Conservation (phyloP, 2,888 invertebrate species). For the Harpagoxenus sublaevis region DNA sequence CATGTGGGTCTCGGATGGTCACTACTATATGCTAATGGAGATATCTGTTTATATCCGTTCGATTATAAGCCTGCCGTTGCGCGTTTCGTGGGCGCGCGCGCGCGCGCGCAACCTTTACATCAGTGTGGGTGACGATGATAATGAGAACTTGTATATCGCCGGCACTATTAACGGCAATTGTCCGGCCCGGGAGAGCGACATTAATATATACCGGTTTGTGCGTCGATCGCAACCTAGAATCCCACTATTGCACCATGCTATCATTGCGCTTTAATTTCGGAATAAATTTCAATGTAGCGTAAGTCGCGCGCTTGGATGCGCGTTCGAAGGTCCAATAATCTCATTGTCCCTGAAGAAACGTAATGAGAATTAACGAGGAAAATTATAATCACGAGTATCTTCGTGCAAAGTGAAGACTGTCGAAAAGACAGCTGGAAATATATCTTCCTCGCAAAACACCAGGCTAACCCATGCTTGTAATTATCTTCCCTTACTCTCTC, state of each 20-base stretch:
- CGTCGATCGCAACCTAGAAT: constrained; percentile 40
- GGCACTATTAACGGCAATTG: constrained; percentile 39
- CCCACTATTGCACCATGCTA: not conserved
- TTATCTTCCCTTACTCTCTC: constrained; percentile 13
- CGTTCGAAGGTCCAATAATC: not conserved
- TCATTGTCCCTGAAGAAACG: not conserved
- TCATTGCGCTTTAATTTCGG: not conserved
- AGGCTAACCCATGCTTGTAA: not conserved
- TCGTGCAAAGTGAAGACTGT: not conserved
- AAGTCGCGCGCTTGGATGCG: not conserved
- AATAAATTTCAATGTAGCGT: not conserved
- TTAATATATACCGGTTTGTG: constrained; percentile 20
- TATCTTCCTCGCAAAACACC: constrained; percentile 13
- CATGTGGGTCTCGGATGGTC: constrained; percentile 76
- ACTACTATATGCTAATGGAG: constrained; percentile 75
- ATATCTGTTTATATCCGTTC: constrained; percentile 74
- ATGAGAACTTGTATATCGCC: constrained; percentile 40
- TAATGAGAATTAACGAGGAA: not conserved
- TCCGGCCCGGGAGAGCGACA: constrained; percentile 43
- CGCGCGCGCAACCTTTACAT: not conserved
- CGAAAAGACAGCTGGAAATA: not conserved
- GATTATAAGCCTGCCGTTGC: constrained; percentile 69
- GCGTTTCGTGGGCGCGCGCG: constrained; percentile 38
- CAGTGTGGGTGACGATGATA: constrained; percentile 45
- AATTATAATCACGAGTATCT: not conserved